These are phyloP conservation scores for Eupeodes luniger DNA, from an alignment of 2,888 invertebrate species.

Conservation along the genomic window DNA sequence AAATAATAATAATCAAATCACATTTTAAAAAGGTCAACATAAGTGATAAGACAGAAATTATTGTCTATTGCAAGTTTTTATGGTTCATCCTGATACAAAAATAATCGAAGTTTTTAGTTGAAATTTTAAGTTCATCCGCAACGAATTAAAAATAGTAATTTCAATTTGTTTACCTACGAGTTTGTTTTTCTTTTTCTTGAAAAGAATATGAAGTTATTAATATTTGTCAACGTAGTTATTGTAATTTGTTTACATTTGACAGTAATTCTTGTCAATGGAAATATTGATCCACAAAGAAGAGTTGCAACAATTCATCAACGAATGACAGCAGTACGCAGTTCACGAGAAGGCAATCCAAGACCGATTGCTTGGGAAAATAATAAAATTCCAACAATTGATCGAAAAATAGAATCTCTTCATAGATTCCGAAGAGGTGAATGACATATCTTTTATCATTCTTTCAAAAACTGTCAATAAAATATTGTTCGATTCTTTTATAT, in stretches of 20 bases:
- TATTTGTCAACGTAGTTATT: neutral
- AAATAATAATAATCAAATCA: conserved; percentile 24
- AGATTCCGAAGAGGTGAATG: conserved; percentile 21
- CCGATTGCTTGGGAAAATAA: conserved; percentile 23
- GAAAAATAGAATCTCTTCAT: conserved; percentile 21
- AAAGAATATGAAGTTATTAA: conserved; percentile 32
- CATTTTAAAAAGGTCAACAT: conserved; percentile 44
- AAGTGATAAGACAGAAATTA: conserved; percentile 32
- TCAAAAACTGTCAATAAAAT: neutral
- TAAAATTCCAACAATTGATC: conserved; percentile 22
- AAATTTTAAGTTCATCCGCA: conserved; percentile 7
- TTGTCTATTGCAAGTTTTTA: conserved; percentile 12
- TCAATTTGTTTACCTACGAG: no score
- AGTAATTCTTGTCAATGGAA: neutral
- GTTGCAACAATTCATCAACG: conserved; percentile 48
- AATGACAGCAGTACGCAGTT: conserved; percentile 52
- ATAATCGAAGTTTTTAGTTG: conserved; percentile 32
- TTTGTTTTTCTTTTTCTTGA: neutral
- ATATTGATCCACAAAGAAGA: neutral
- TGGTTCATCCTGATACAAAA: conserved; percentile 15
- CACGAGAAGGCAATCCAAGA: neutral
- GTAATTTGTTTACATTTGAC: conserved; percentile 29
- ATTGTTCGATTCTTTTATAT: neutral
- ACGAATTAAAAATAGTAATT: neutral
- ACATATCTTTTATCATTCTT: conserved; percentile 9